Evolutionary conservation across 2,888 invertebrate species (phyloP).

Genomic region (Clepsis dumicolana): DNA sequence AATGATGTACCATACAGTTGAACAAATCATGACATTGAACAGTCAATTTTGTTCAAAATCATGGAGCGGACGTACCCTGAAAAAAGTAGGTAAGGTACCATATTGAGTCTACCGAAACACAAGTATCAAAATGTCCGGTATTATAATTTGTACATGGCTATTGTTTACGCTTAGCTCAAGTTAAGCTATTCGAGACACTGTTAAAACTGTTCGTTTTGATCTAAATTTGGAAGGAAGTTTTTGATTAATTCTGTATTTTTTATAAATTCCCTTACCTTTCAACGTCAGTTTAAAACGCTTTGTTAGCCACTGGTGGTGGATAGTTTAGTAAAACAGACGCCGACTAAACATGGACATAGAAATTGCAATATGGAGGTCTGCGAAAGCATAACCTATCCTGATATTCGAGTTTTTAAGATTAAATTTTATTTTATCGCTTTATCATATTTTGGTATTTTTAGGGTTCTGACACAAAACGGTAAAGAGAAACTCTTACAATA

Average conservation of each 20-base stretch:
- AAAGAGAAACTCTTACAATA: no score
- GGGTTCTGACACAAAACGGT: no score
- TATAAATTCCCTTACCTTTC: not conserved
- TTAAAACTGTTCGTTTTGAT: not conserved
- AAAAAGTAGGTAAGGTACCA: not conserved
- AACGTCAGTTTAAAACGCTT: no score
- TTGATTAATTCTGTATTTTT: not conserved
- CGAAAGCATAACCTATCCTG: no score
- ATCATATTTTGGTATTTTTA: no score
- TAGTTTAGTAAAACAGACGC: no score
- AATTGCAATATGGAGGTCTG: no score
- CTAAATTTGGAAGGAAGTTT: not conserved
- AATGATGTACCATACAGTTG: constrained; percentile 35
- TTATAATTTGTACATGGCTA: constrained; percentile 1
- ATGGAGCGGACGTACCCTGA: constrained; percentile 15
- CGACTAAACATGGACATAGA: no score
- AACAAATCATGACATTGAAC: constrained; percentile 13
- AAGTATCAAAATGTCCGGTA: constrained; percentile 24
- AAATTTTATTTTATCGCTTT: no score
- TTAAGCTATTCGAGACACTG: constrained; percentile 31
- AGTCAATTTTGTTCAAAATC: constrained; percentile 22
- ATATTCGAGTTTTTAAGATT: no score
- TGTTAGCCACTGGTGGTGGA: no score
- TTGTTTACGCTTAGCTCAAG: not conserved
- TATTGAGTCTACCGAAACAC: constrained; percentile 29